These are phyloP conservation scores for Mus spicilegus DNA, from an alignment of 2,113 vertebrate species.

Conservation along the genomic window DNA sequence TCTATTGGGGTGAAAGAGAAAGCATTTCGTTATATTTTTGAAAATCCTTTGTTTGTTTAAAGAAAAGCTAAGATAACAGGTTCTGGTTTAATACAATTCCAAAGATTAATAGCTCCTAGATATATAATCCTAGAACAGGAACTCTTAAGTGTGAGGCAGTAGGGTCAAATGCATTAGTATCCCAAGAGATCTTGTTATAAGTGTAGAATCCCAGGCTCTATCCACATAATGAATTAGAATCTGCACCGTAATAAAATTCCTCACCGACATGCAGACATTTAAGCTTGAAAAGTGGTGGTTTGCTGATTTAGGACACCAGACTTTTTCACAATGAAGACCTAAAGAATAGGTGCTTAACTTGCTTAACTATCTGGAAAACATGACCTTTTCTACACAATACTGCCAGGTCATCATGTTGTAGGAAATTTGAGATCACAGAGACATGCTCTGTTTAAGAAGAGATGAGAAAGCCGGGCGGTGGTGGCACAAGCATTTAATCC, in stretches of 20 bases:
- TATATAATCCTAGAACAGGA: not conserved
- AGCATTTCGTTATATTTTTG: not conserved
- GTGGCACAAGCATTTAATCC: no score
- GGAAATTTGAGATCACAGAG: not conserved
- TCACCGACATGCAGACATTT: not conserved
- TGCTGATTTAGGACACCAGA: not conserved
- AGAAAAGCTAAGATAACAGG: not conserved
- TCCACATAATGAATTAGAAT: not conserved
- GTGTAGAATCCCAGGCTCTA: not conserved
- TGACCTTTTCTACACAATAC: not conserved
- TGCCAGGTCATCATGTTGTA: not conserved
- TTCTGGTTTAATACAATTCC: not conserved
- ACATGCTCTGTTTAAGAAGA: not conserved
- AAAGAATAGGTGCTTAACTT: not conserved
- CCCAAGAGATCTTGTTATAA: not conserved
- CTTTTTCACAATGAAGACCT: not conserved
- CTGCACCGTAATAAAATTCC: not conserved
- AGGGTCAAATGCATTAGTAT: not conserved
- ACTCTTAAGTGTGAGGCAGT: not conserved
- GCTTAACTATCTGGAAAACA: not conserved
- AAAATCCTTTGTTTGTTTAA: not conserved
- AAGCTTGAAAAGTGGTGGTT: not conserved
- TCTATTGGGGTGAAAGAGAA: not conserved
- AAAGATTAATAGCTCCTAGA: constrained; percentile 3
- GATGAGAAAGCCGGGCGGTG: not conserved